These are phyloP conservation scores for Hyla sarda DNA, from an alignment of 2,113 vertebrate genomes.

Conservation along the genomic window DNA sequence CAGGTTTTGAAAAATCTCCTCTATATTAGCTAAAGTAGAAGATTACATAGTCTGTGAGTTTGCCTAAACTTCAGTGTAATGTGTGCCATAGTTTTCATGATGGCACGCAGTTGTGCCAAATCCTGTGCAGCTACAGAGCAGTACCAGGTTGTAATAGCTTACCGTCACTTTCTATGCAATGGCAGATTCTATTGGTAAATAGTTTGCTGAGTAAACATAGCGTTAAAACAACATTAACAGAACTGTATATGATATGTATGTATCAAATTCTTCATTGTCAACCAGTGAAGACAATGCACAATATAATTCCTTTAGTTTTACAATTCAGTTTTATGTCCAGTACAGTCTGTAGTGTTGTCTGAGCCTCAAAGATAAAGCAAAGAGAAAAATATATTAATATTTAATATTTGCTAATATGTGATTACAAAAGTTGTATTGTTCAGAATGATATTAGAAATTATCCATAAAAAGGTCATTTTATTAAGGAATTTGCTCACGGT, in stretches of 20 bases:
- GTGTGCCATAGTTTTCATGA: too few relatives aligned
- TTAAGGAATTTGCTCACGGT: not conserved
- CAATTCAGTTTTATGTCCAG: not conserved
- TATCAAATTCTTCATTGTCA: not conserved
- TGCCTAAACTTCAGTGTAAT: too few relatives aligned
- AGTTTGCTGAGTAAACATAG: too few relatives aligned
- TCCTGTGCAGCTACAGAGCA: too few relatives aligned
- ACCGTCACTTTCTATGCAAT: too few relatives aligned
- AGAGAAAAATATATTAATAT: not conserved
- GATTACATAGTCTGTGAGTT: too few relatives aligned
- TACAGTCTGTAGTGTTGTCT: not conserved
- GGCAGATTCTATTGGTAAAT: too few relatives aligned
- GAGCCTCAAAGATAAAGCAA: not conserved
- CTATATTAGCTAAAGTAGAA: too few relatives aligned
- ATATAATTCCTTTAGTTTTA: not conserved
- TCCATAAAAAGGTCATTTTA: not conserved
- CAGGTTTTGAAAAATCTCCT: too few relatives aligned
- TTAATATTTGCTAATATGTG: not conserved
- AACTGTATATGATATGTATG: not conserved
- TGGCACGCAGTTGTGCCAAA: too few relatives aligned
- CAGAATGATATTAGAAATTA: conserved; percentile 7
- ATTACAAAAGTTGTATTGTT: not conserved
- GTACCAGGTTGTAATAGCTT: too few relatives aligned
- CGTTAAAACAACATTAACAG: too few relatives aligned
- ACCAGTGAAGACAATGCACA: not conserved